phyloP scores from a whole-genome alignment of 2,888 invertebrate species.

The Marronus borbonicus region DNA sequence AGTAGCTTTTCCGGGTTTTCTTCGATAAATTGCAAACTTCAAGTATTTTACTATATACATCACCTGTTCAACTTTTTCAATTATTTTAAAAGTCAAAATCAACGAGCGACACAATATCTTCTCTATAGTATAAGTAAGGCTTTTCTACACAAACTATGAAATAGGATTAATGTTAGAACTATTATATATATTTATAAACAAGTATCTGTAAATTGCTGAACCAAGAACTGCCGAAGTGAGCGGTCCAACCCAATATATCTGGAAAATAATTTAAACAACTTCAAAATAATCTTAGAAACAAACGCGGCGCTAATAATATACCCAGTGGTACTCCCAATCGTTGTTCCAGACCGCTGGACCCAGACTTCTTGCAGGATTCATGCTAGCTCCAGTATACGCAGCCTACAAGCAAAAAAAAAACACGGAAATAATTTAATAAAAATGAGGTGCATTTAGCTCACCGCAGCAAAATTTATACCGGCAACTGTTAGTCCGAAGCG shows the following conservation, averaged over 20 bases:
- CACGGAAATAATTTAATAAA: neutral
- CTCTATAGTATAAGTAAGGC: too few species aligned
- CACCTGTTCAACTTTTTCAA: too few species aligned
- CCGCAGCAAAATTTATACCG: constrained; percentile 77
- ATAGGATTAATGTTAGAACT: neutral
- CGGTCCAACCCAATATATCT: constrained; percentile 67
- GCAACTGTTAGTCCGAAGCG: constrained; percentile 80
- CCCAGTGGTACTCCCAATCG: constrained; percentile 80
- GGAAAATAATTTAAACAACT: constrained; percentile 53
- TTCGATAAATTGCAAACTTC: neutral
- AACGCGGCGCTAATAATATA: constrained; percentile 63
- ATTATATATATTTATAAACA: constrained; percentile 54
- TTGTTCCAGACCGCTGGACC: constrained; percentile 82
- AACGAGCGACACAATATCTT: too few species aligned
- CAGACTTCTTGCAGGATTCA: constrained; percentile 81
- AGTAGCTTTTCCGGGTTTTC: too few species aligned
- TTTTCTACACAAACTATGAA: neutral
- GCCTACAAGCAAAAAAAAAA: constrained; percentile 61
- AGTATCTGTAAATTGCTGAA: constrained; percentile 60
- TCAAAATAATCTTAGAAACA: neutral
- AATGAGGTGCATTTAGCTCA: constrained; percentile 65
- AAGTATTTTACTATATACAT: too few species aligned
- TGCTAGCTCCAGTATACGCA: constrained; percentile 77
- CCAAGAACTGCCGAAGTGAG: constrained; percentile 61
- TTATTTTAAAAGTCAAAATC: too few species aligned